phyloP scores from a whole-genome alignment of 1,140 invertebrate genomes.

The Drosophila guanche region DNA sequence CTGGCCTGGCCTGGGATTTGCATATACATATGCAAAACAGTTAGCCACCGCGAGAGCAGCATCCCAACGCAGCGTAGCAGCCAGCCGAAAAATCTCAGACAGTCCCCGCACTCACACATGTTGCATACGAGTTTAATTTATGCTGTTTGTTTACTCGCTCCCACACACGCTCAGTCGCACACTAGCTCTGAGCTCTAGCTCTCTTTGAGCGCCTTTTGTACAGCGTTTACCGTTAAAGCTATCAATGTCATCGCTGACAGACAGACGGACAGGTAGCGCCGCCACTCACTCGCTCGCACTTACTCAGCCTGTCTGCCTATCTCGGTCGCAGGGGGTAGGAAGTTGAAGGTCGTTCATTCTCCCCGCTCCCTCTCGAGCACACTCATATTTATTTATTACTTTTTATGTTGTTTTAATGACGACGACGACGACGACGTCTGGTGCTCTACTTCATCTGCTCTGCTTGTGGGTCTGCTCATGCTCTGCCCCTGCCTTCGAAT shows the following conservation, averaged over 20 bases:
- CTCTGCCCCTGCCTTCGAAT: constrained; percentile 41
- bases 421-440: constrained; percentile 48
- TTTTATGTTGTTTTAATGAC: constrained; percentile 82
- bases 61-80: too few relatives aligned
- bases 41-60: constrained; percentile 42
- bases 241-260: constrained; percentile 71
- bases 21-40: constrained; percentile 78
- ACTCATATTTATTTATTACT: constrained; percentile 81
- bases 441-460: constrained; percentile 61
- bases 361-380: constrained; percentile 39
- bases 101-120: constrained; percentile 61
- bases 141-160: constrained; percentile 51
- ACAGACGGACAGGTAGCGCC: constrained; percentile 67
- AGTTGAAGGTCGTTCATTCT: constrained; percentile 81
- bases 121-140: constrained; percentile 77
- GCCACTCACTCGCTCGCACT: constrained; percentile 22
- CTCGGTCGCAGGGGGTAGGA: constrained; percentile 50
- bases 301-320: constrained; percentile 47
- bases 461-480: constrained; percentile 40
- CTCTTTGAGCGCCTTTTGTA: constrained; percentile 40
- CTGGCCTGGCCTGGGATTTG: constrained; percentile 49
- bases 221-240: constrained; percentile 74
- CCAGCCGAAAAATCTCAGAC: constrained; percentile 58
- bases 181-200: constrained; percentile 19
- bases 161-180: not conserved